Percentiles rank a stretch among this genome's conserved stretches.
phyloP scores from a whole-genome alignment of 2,113 vertebrate genomes.

The Rutilus rutilus region DNA sequence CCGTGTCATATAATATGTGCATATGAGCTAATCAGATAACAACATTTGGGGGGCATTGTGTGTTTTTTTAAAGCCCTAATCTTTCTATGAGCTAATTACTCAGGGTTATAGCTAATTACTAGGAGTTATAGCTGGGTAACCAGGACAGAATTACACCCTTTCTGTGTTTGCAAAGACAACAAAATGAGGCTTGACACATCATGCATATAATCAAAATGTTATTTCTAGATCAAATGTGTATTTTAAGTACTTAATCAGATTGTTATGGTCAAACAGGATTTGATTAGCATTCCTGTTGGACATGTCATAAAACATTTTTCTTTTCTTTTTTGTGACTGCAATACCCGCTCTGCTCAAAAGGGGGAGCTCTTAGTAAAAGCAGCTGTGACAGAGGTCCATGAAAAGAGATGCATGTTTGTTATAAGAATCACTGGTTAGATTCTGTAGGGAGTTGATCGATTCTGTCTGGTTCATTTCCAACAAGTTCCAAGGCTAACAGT shows the following conservation, averaged over 20 bases:
- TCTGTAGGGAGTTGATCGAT: not conserved
- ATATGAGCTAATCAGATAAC: not conserved
- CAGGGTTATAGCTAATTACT: constrained; percentile 19
- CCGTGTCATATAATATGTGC: not conserved
- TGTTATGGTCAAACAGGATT: not conserved
- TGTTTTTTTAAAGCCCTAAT: constrained; percentile 25
- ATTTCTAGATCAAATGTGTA: not conserved
- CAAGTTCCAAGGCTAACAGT: constrained; percentile 4
- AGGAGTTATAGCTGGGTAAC: not conserved
- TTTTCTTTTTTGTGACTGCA: constrained; percentile 49
- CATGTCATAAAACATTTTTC: not conserved
- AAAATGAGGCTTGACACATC: not conserved
- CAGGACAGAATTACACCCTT: not conserved
- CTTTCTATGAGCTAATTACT: constrained; percentile 7
- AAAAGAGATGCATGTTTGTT: not conserved
- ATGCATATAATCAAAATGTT: not conserved
- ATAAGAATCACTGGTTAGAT: not conserved
- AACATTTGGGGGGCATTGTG: not conserved
- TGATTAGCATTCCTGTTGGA: not conserved
- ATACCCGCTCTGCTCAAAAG: constrained; percentile 65
- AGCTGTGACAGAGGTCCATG: constrained; percentile 33
- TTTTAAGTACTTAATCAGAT: not conserved
- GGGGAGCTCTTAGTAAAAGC: constrained; percentile 69
- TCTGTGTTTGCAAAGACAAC: not conserved
- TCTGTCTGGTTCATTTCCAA: not conserved